Evolutionary conservation across 2,797 vertebrate species (phyloP).

Genomic region (Alectoris magna): DNA sequence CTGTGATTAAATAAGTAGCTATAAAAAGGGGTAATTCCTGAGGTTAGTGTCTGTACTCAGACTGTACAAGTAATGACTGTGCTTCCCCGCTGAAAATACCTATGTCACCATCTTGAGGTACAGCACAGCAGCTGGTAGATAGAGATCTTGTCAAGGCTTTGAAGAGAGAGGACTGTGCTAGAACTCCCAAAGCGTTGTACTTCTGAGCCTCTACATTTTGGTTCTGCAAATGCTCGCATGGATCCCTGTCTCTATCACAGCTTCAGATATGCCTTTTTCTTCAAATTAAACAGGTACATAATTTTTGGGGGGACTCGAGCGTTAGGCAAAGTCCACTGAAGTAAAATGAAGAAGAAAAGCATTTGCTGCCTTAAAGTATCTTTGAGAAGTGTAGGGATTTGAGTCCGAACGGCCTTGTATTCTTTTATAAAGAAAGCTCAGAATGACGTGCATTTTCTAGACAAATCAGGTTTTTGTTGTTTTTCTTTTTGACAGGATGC

Average conservation of each 20-base stretch:
- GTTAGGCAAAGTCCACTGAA: not conserved
- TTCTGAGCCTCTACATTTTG: not conserved
- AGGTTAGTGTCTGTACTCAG: not conserved
- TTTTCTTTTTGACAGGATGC: not conserved
- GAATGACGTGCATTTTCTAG: not conserved
- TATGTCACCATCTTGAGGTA: not conserved
- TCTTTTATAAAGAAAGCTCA: not conserved
- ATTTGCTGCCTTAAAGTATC: not conserved
- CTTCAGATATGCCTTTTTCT: not conserved
- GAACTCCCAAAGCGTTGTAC: not conserved
- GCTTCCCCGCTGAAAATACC: not conserved
- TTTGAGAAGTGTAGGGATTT: not conserved
- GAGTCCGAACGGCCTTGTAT: not conserved
- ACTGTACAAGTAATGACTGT: not conserved
- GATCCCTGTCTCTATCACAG: not conserved
- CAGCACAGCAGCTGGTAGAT: not conserved
- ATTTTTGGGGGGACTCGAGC: not conserved
- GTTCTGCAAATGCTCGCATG: not conserved
- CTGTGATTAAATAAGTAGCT: not conserved
- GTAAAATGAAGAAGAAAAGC: not conserved
- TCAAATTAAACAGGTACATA: not conserved
- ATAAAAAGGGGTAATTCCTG: not conserved
- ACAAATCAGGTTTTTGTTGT: not conserved
- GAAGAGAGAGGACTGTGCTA: not conserved
- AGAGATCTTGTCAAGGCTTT: fast-evolving